Evolutionary conservation across 2,888 invertebrate species (phyloP).

Genomic region (Pediacus dermestoides): DNA sequence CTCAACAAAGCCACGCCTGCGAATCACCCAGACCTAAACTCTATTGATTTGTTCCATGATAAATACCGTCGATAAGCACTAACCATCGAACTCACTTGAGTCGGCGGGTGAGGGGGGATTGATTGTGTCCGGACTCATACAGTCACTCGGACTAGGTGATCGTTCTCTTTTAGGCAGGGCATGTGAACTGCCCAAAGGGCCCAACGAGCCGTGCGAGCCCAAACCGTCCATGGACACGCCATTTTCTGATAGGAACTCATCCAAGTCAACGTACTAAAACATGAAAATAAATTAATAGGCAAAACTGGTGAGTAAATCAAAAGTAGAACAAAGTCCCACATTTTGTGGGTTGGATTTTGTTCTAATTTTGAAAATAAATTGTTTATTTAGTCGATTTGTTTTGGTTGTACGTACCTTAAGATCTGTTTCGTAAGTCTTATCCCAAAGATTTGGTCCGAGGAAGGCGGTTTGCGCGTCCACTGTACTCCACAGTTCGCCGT

Average conservation of each 20-base stretch:
- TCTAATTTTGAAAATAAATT: background rate
- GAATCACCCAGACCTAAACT: too few species aligned
- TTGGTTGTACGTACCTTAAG: constrained; percentile 72
- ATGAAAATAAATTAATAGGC: constrained; percentile 9
- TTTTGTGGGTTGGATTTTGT: too few species aligned
- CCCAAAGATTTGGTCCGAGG: constrained; percentile 94
- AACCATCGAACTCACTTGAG: constrained; percentile 75
- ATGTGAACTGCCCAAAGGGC: constrained; percentile 58
- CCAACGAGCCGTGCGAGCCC: constrained; percentile 48
- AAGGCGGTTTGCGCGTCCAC: constrained; percentile 93
- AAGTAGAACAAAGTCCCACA: too few species aligned
- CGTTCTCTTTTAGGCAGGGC: constrained; percentile 81
- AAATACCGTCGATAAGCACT: too few species aligned
- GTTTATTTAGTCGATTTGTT: constrained; percentile 6
- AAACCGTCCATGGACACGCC: constrained; percentile 82
- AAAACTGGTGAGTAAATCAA: too few species aligned
- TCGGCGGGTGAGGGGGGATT: constrained; percentile 88
- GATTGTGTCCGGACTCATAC: constrained; percentile 84
- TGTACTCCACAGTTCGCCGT: constrained; percentile 78
- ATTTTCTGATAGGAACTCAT: constrained; percentile 95
- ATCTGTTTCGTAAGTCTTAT: constrained; percentile 92
- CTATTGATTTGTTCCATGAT: too few species aligned
- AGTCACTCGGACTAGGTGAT: constrained; percentile 83
- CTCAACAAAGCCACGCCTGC: too few species aligned
- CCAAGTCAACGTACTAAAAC: constrained; percentile 91